Base-by-base conservation (phyloP, 2,888 invertebrate species). In the Andrena trimmerana region DNA sequence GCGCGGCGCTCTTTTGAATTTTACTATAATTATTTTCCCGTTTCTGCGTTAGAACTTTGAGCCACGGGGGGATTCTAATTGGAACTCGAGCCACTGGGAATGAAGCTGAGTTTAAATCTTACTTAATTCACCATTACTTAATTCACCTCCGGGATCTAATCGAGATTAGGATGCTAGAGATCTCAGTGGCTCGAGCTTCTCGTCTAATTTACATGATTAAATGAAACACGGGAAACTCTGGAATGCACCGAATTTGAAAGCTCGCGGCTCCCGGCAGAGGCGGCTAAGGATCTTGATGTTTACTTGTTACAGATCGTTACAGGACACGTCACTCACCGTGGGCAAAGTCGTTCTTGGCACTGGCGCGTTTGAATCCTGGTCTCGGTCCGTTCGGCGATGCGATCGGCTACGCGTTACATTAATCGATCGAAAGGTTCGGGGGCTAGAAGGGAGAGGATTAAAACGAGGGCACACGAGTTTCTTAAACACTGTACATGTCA, bases 401-500 rank as follows among this genome's bases (percentile, higher is more conserved):
- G 62, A 77, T 77, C 63, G 65, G 54, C 50, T 36, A 36, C 60
- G 66, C 72, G 86, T 86, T 83, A 81, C 88, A 88, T 88, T 76
- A 88, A 87, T 81, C 74, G 73, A 80, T 74, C 67, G 70, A 71
- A 54, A 20, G n/a, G 60, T 29, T 60, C 54, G 16, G 7, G 50
- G 66, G 8, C 52, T 36, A 27, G 52, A 52, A 69, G 72, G 62
- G 42, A 63, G 31, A 36, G 57, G 60, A 81, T 79, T 59, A 50
- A 69, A 88, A 82, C 68, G 79, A 42, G 84, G 68, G 74, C 72
- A 79, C 87, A 81, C 86, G 76, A 76, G 75, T 88, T 68, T 69
- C 67, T 87, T 81, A 90, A 90, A 88, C 88, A 90, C 90, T 80
- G 90, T 90, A 91, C 92, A 92, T 93, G 93, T 93, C 93, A 93